Evolutionary conservation across 2,888 invertebrate genomes (phyloP), one percentile per base, ranked within the genome.

Genomic region (Craniophora ligustri): DNA sequence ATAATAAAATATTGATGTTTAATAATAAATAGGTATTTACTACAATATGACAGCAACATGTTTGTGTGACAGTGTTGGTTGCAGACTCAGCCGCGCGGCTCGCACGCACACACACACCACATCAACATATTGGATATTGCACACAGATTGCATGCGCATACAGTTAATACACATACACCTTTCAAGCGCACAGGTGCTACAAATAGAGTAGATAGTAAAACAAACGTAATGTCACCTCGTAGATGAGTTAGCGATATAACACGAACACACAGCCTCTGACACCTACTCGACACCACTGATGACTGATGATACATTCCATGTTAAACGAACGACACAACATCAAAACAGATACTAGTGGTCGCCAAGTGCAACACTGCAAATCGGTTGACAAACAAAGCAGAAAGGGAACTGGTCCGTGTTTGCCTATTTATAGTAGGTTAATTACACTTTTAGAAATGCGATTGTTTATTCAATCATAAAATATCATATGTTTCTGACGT

Each of bases 231-330:
- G 10, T 36, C 35, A 39, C 16, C 26, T 23, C 16, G 31, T 14
- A 18, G 4, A 32, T 16, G 31, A 21, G 46, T 21, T 15, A 11
- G n/a, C n/a, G n/a, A n/a, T 26, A 13, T 38, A 35, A 35, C 47
- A 41, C 34, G 46, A 19, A 23, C 26, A 35, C 49, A 18, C 49
- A 57, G 57, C 56, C 56, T 51, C 61, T 36, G 14, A 62, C 57
- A 50, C 26, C 40, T 31, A 19, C 50, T 47, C 50, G 13, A 44
- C 21, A 18, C 19, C 7, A 19, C 35, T 3, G 6, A 21, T 19
- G 7, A 19, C 7, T 16, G n/a, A n/a, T n/a, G n/a, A n/a, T n/a
- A n/a, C n/a, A n/a, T n/a, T 26, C 26, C 26, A n/a, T n/a, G n/a
- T 26, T 26, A n/a, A 4, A 4, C 2, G n/a, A n/a, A 26, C 26